A percentile compares a stretch with the other conserved stretches of the same genome.
Conservation (phyloP, 2,888 invertebrate genomes). For the Oscheius sp. region DNA sequence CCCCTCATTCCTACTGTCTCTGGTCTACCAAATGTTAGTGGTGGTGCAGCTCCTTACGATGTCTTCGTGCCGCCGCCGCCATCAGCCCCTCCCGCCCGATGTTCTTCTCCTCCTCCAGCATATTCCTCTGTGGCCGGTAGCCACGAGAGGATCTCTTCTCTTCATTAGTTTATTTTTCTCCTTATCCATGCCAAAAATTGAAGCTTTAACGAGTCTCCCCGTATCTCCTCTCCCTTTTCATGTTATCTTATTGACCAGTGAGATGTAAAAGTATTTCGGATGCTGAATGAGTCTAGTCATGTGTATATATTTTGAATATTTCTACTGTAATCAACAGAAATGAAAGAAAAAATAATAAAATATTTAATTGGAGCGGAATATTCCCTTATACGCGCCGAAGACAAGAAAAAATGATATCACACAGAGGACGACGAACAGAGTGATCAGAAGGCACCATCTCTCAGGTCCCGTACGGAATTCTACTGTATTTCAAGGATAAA, state of each 20-base stretch:
- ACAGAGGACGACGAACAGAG: slow-evolving; percentile 17
- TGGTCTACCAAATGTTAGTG: not conserved
- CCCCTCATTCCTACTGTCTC: slow-evolving; percentile 25
- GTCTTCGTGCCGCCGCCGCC: slow-evolving; percentile 6
- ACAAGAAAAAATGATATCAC: slow-evolving; percentile 17
- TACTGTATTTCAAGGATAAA: not conserved
- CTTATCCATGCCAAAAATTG: not conserved
- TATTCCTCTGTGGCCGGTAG: slow-evolving; percentile 40
- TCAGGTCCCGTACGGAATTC: slow-evolving; percentile 31
- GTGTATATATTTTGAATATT: slow-evolving; percentile 23
- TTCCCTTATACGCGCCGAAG: slow-evolving; percentile 21
- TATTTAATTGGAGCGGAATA: not conserved
- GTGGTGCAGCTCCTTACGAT: slow-evolving; percentile 20
- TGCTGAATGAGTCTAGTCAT: slow-evolving; percentile 36
- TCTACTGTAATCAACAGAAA: not conserved
- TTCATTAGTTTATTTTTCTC: not conserved
- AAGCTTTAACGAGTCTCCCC: slow-evolving; percentile 16
- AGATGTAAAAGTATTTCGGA: not conserved
- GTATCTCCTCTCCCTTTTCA: not conserved
- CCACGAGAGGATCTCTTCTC: slow-evolving; percentile 24
- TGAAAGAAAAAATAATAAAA: not conserved
- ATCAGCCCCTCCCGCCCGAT: slow-evolving; percentile 15
- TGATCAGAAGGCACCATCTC: slow-evolving; percentile 24
- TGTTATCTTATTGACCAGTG: slow-evolving; percentile 1
- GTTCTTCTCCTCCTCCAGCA: slow-evolving; percentile 37